Percentiles rank a stretch among this genome's conserved stretches.
Evolutionary conservation across 2,797 vertebrate species (phyloP).

Genomic region (Chromis chromis): DNA sequence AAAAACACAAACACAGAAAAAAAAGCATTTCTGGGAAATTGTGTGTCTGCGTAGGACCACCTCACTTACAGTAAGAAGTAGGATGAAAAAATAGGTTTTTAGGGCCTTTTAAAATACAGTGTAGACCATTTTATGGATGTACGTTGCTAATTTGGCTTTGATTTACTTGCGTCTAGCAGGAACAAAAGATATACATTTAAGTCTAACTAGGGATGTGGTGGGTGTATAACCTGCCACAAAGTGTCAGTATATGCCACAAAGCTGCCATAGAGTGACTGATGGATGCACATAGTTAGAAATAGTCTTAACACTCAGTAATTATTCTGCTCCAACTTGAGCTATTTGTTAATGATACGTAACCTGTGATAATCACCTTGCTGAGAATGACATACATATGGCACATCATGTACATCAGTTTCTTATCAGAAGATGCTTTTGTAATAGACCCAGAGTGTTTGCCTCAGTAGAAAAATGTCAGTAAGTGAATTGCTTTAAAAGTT

Average conservation of each 20-base stretch:
- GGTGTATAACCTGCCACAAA: no score
- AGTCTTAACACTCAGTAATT: no score
- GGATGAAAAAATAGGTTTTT: background rate
- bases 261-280: no score
- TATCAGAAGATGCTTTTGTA: background rate
- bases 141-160: background rate
- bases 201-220: background rate
- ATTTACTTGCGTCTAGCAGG: background rate
- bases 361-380: background rate
- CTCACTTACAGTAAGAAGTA: background rate
- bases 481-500: no score
- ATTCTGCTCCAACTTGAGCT: no score
- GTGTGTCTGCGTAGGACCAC: background rate
- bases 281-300: no score
- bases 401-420: background rate
- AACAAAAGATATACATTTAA: background rate
- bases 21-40: background rate
- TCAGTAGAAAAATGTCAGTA: no score
- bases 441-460: background rate
- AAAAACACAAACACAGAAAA: background rate
- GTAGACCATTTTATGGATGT: background rate
- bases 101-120: background rate
- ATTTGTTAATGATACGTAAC: background rate
- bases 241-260: no score
- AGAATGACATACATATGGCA: no score